Percentiles rank a stretch among this genome's conserved stretches.
Conservation (phyloP, 2,113 vertebrate genomes). For the Pedetes capensis region DNA sequence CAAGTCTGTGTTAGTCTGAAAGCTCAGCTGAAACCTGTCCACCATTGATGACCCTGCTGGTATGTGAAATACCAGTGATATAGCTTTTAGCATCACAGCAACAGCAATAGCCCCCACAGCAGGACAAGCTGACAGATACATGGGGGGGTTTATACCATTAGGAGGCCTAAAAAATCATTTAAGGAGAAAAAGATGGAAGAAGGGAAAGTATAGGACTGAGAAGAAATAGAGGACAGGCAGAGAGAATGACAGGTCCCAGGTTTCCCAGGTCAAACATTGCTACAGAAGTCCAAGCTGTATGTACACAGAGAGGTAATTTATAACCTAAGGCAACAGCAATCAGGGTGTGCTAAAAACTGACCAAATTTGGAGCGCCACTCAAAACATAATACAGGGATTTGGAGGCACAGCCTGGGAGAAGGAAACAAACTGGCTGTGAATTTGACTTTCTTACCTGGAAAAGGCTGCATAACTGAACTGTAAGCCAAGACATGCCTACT, state of each 20-base stretch:
- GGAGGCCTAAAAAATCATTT: background rate
- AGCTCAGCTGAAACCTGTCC: no score
- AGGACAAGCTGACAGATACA: no score
- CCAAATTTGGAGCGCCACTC: accelerated
- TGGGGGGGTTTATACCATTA: no score
- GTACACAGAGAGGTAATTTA: background rate
- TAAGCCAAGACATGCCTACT: constrained; percentile 72
- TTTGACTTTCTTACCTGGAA: constrained; percentile 79
- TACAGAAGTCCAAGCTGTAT: background rate
- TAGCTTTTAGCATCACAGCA: no score
- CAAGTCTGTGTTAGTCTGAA: no score
- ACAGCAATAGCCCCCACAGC: no score
- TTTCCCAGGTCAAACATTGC: background rate
- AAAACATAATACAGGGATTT: no score
- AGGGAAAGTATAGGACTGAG: background rate
- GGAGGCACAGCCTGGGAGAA: background rate
- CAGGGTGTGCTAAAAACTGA: background rate
- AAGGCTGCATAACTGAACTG: constrained; percentile 71
- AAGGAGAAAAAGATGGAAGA: background rate
- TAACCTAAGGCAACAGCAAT: background rate
- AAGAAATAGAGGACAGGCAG: background rate
- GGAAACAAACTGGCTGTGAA: no score
- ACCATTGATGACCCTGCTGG: no score
- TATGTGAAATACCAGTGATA: no score
- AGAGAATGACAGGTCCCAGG: background rate